A percentile compares a stretch with the other conserved stretches of the same genome.
These are phyloP conservation scores for Habroteleia sp. DNA, from an alignment of 2,888 invertebrate genomes.

Conservation along the genomic window DNA sequence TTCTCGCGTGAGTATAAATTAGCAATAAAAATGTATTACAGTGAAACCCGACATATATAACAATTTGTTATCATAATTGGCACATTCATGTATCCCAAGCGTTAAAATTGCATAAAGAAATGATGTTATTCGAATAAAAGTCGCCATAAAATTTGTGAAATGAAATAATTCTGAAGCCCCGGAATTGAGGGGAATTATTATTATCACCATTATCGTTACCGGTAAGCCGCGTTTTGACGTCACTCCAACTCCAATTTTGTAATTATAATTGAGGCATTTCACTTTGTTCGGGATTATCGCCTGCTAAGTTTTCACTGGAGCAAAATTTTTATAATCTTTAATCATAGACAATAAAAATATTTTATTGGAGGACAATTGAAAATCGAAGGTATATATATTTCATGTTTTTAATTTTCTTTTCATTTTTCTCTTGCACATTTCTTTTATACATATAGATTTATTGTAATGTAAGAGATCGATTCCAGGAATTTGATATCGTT, in stretches of 20 bases:
- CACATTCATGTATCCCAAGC: conserved; percentile 24
- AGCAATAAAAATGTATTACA: conserved; percentile 58
- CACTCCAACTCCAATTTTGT: conserved; percentile 33
- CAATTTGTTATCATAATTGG: conserved; percentile 56
- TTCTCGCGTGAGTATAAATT: conserved; percentile 39
- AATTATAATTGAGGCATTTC: conserved; percentile 41
- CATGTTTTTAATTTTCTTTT: too few relatives aligned
- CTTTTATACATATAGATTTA: too few relatives aligned
- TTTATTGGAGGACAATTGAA: conserved; percentile 32
- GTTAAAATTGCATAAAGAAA: conserved; percentile 51
- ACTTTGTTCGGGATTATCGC: conserved; percentile 4
- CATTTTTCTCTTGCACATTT: too few relatives aligned
- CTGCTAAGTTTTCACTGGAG: conserved; percentile 20
- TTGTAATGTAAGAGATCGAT: too few relatives aligned
- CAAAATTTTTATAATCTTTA: conserved; percentile 44
- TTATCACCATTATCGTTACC: conserved; percentile 45
- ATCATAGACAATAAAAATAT: conserved; percentile 27
- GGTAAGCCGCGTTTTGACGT: conserved; percentile 15
- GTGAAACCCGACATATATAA: conserved; percentile 40
- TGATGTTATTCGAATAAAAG: conserved; percentile 56
- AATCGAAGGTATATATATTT: conserved; percentile 31
- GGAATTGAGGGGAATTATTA: conserved; percentile 37
- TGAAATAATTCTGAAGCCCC: conserved; percentile 49
- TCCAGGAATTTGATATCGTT: too few relatives aligned
- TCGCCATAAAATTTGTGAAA: conserved; percentile 55